Evolutionary conservation across 2,888 invertebrate genomes (phyloP).

Genomic region (Chelonus formosanus): DNA sequence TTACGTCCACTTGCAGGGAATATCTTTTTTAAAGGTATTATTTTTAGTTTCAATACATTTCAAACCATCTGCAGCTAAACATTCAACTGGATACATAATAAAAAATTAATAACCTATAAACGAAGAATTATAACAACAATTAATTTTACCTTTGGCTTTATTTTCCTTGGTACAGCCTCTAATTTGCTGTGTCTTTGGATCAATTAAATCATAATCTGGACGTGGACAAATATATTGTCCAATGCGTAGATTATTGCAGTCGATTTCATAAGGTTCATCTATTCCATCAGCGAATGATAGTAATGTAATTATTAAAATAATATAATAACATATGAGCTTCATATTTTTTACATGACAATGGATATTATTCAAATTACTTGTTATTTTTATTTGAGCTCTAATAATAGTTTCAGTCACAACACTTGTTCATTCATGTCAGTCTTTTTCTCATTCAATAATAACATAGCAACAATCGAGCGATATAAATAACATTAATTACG

Average conservation of each 20-base stretch:
- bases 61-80: conserved; percentile 84
- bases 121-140: not conserved
- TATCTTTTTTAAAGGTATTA: conserved; percentile 80
- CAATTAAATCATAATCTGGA: conserved; percentile 78
- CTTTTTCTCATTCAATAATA: too few relatives aligned
- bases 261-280: conserved; percentile 63
- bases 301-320: conserved; percentile 4
- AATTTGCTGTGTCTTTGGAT: conserved; percentile 88
- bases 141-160: conserved; percentile 77
- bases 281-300: conserved; percentile 40
- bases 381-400: too few relatives aligned
- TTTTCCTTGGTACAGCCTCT: conserved; percentile 81
- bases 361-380: too few relatives aligned
- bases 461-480: too few relatives aligned
- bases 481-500: too few relatives aligned
- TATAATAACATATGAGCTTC: too few relatives aligned
- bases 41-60: conserved; percentile 83
- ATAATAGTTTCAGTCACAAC: too few relatives aligned
- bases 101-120: too few relatives aligned
- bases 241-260: conserved; percentile 78
- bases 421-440: too few relatives aligned
- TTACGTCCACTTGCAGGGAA: conserved; percentile 96
- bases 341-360: too few relatives aligned
- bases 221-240: conserved; percentile 87
- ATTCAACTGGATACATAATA: conserved; percentile 55